Base-by-base conservation (phyloP, 2,888 invertebrate species). In the Drosophila cognata region DNA sequence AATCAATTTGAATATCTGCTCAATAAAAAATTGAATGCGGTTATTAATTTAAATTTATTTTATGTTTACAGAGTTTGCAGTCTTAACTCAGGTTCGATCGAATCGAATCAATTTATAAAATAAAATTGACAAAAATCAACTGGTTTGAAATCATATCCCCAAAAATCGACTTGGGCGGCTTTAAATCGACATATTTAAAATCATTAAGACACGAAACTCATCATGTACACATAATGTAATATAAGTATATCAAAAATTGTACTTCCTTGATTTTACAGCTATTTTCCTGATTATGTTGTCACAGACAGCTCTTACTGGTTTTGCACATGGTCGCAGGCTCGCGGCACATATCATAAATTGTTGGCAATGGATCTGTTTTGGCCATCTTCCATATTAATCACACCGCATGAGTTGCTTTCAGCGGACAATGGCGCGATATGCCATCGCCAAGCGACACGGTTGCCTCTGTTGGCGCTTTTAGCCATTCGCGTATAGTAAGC, bases 381-480 rank as follows among this genome's bases (percentile, higher is more conserved):
- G 88, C 82, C 89, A 89, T 82, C 84, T 84, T 88, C 76, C 89
- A 89, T 89, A 84, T 84, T 89, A 84, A 84, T 84, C 84, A 84
- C 84, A 67, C 89, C 89, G 82, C 84, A 89, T 89, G 84, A 79
- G 84, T 74, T 76, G 89, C 85, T 85, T 85, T 85, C 88, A 74
- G 77, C 86, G 77, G 83, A 85, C 88, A 90, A 90, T 88, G 83
- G 87, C 74, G 89, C 86, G 77, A 75, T 62, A 69, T 88, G 85
- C 58, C 75, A 74, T 66, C 82, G 68, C 59, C 53, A 59, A 48
- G 51, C 52, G 60, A 46, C 50, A 25, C 25, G 55, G 36, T 53
- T 74, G 58, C 55, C 35, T 31, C 41, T 43, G 46, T 61, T 77
- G 36, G 43, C 18, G 16, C 41, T 48, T 48, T 41, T 48, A n/a